phyloP scores from a whole-genome alignment of 1,140 invertebrate species.

The Maniola jurtina region DNA sequence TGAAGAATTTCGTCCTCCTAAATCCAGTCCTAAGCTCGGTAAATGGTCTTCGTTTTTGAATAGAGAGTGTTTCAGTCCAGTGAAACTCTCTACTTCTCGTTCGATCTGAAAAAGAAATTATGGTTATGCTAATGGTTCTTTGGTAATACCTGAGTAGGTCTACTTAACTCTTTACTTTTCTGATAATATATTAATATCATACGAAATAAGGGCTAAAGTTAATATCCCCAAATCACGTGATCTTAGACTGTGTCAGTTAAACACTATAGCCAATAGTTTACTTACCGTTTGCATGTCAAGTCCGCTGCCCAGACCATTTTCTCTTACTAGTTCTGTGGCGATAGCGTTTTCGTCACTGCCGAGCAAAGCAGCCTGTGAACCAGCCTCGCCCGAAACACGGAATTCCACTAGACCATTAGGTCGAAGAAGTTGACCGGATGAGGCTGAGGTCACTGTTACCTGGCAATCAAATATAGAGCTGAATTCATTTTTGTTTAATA shows the following conservation, averaged over 20 bases:
- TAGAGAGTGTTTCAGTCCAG: conserved; percentile 57
- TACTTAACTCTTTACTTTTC: not conserved
- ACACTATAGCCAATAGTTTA: too few relatives aligned
- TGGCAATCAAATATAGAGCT: conserved; percentile 13
- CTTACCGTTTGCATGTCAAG: conserved; percentile 58
- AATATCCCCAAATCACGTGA: too few relatives aligned
- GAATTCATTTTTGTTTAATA: not conserved
- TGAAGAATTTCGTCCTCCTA: conserved; percentile 52
- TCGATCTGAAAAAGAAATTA: conserved; percentile 50
- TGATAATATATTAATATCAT: too few relatives aligned
- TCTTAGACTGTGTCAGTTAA: too few relatives aligned
- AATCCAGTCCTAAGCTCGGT: conserved; percentile 55
- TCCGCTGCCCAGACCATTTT: conserved; percentile 53
- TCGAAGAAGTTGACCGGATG: conserved; percentile 37
- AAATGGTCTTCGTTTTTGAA: conserved; percentile 69
- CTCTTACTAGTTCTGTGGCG: conserved; percentile 42
- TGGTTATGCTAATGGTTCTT: not conserved
- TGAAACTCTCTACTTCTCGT: conserved; percentile 73
- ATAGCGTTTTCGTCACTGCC: conserved; percentile 44
- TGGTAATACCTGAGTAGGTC: not conserved
- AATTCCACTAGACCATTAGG: conserved; percentile 61
- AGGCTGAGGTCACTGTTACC: conserved; percentile 50
- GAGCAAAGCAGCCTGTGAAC: conserved; percentile 50
- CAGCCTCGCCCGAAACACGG: conserved; percentile 48
- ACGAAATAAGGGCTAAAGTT: too few relatives aligned